phyloP scores from a whole-genome alignment of 2,888 invertebrate species.

The Andrena haemorrhoa region DNA sequence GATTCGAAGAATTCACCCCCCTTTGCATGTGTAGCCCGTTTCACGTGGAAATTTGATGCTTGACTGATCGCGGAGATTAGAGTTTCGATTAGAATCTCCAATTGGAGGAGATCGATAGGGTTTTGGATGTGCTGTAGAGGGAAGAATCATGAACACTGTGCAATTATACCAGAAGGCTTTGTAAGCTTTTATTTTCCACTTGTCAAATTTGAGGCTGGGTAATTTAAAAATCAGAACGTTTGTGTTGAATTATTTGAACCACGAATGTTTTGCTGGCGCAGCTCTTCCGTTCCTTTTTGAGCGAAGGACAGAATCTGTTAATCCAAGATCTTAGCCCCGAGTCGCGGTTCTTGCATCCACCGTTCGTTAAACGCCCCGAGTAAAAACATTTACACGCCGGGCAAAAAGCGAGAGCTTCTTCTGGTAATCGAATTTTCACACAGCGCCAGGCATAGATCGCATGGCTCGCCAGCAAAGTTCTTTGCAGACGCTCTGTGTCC shows the following conservation, averaged over 20 bases:
- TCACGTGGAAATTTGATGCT: neutral
- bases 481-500: slow-evolving; percentile 12
- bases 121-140: neutral
- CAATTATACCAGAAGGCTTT: neutral
- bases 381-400: slow-evolving; percentile 42
- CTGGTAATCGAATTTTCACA: slow-evolving; percentile 63
- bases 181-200: neutral
- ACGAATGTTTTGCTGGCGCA: neutral
- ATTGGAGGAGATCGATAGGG: neutral
- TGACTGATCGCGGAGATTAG: too few species aligned
- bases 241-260: neutral
- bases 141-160: neutral
- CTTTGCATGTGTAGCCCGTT: neutral
- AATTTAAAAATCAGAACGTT: too few species aligned
- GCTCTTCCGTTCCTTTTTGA: neutral
- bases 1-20: neutral
- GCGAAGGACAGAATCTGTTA: neutral
- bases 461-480: slow-evolving; percentile 25
- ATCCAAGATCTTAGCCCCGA: slow-evolving; percentile 4
- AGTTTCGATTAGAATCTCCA: neutral
- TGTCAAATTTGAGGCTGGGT: too few species aligned
- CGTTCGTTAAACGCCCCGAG: slow-evolving; percentile 26
- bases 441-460: slow-evolving; percentile 33
- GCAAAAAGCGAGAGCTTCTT: slow-evolving; percentile 37
- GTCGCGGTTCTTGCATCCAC: neutral